Evolutionary conservation across 2,113 vertebrate species (phyloP).

Genomic region (Pterocles orientalis): DNA sequence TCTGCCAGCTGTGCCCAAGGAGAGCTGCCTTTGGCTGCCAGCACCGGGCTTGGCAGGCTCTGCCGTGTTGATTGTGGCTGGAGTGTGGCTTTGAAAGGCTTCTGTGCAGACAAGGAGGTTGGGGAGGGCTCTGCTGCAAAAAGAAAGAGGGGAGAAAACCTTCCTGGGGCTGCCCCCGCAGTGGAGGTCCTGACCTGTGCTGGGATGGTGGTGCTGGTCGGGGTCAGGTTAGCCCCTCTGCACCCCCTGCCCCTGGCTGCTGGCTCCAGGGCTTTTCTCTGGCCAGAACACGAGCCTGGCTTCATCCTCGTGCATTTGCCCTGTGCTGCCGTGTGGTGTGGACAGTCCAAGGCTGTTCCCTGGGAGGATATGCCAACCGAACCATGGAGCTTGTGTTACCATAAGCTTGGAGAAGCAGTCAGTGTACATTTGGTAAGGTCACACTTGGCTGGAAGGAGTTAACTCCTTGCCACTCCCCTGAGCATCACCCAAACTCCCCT

Average conservation of each 20-base stretch:
- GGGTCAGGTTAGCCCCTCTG: background rate
- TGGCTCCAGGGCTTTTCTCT: background rate
- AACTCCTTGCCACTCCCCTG: background rate
- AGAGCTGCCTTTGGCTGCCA: background rate
- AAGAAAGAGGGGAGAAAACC: background rate
- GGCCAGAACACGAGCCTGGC: background rate
- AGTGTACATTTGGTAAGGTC: fast-evolving
- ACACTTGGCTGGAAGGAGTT: background rate
- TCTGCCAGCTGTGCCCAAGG: fast-evolving
- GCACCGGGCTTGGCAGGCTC: background rate
- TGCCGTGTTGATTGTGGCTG: background rate
- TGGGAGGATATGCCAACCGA: background rate
- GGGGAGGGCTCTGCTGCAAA: background rate
- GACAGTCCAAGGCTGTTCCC: fast-evolving
- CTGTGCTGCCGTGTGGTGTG: fast-evolving
- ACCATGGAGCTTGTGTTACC: fast-evolving
- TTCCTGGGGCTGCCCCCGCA: background rate
- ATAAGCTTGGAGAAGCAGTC: background rate
- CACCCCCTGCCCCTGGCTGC: fast-evolving
- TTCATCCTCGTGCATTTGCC: background rate
- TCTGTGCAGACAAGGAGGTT: background rate
- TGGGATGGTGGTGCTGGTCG: background rate
- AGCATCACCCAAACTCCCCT: background rate
- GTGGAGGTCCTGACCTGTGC: background rate
- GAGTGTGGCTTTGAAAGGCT: background rate